Conservation (phyloP, 2,113 vertebrate genomes). For the Zosterops japonicus region DNA sequence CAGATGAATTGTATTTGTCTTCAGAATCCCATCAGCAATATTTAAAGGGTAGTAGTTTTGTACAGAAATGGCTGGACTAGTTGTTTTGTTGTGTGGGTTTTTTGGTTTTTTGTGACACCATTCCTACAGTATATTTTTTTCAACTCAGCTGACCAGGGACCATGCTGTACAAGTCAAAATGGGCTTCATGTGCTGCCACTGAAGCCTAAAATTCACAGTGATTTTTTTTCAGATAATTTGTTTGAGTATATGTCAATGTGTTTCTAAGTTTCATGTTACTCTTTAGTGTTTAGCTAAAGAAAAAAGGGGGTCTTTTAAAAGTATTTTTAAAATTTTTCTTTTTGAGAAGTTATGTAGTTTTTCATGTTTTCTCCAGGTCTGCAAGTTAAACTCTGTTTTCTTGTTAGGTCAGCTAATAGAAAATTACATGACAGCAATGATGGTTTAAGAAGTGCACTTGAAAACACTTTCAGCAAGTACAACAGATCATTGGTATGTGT, state of each 20-base stretch:
- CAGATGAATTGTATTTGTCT: neutral
- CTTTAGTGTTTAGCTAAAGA: neutral
- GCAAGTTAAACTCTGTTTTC: neutral
- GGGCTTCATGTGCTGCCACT: neutral
- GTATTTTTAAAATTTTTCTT: neutral
- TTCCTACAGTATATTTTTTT: neutral
- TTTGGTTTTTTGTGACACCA: neutral
- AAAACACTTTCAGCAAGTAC: constrained; percentile 82
- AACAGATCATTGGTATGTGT: constrained; percentile 78
- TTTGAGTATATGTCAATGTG: neutral
- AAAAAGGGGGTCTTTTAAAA: accelerated
- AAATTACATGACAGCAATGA: constrained; percentile 90
- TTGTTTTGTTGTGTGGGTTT: neutral
- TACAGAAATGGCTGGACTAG: neutral
- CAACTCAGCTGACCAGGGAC: neutral
- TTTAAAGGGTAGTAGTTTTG: neutral
- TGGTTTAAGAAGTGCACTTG: constrained; percentile 79
- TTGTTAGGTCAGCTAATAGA: constrained; percentile 82
- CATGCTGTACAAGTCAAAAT: neutral
- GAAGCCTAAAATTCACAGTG: neutral
- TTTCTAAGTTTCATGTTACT: neutral
- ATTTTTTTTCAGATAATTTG: neutral
- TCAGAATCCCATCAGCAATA: neutral
- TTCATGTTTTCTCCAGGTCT: neutral
- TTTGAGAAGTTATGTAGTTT: neutral